Evolutionary conservation across 2,113 vertebrate genomes (phyloP).

Genomic region (Colius striatus): DNA sequence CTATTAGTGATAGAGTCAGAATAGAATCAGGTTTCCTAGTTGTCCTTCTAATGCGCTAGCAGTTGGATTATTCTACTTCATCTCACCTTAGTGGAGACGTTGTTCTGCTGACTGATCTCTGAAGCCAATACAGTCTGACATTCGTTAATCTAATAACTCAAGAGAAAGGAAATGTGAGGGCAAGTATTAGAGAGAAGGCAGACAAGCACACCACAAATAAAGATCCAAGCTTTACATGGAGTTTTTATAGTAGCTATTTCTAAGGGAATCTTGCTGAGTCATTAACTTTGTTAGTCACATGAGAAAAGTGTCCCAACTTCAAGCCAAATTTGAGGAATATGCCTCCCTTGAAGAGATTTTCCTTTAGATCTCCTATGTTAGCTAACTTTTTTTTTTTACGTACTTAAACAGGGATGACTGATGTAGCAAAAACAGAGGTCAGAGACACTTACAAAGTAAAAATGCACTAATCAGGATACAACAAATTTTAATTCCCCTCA

Average conservation of each 20-base stretch:
- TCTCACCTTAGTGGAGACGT: neutral
- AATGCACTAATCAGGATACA: neutral
- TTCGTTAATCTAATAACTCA: neutral
- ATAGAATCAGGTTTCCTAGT: neutral
- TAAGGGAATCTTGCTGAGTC: neutral
- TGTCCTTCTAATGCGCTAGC: neutral
- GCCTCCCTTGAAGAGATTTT: neutral
- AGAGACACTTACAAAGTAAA: neutral
- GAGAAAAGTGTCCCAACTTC: neutral
- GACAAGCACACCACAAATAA: neutral
- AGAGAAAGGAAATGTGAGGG: neutral
- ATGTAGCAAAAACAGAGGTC: neutral
- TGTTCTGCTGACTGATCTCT: neutral
- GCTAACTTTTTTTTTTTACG: too few species aligned
- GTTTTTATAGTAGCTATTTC: neutral
- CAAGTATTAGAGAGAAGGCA: neutral
- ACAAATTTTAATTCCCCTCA: neutral
- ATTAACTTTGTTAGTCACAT: neutral
- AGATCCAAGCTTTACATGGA: neutral
- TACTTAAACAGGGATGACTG: neutral
- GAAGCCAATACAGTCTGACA: neutral
- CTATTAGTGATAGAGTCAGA: neutral
- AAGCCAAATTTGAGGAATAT: neutral
- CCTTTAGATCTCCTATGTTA: neutral
- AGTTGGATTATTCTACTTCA: neutral